These are phyloP conservation scores for Cistogaster globosa DNA, from an alignment of 2,888 invertebrate species.

Conservation along the genomic window DNA sequence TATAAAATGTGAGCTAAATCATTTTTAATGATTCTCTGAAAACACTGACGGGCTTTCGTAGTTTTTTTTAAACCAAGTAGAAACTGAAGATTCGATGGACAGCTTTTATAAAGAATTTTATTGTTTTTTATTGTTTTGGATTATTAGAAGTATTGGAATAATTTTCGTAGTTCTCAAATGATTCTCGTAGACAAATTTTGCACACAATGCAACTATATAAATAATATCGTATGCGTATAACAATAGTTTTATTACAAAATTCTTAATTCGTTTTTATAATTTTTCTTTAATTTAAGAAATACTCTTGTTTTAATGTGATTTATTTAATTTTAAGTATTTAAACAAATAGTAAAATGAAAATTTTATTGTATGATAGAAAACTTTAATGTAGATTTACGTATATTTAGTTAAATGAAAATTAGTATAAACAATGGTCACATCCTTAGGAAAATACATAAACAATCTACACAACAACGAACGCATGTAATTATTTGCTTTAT, in stretches of 20 bases:
- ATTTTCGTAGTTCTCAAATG: too few relatives aligned
- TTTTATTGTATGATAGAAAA: constrained; percentile 41
- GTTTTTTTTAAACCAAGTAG: too few relatives aligned
- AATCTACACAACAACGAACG: background rate
- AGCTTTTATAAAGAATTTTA: too few relatives aligned
- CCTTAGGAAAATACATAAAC: background rate
- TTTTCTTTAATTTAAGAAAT: background rate
- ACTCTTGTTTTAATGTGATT: constrained; percentile 56
- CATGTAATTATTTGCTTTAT: background rate
- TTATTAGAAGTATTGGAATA: too few relatives aligned
- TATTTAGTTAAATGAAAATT: constrained; percentile 10
- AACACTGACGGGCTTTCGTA: too few relatives aligned
- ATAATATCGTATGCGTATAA: background rate
- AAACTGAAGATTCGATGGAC: too few relatives aligned
- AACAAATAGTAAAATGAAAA: constrained; percentile 47
- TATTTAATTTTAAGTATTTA: constrained; percentile 53
- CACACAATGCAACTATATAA: background rate
- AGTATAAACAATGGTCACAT: background rate
- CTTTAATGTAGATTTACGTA: background rate
- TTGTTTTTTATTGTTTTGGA: too few relatives aligned
- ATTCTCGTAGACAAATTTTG: background rate
- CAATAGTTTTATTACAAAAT: background rate
- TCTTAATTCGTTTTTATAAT: background rate
- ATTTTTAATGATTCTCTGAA: too few relatives aligned
- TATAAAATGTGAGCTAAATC: too few relatives aligned